These are phyloP conservation scores for Megalops atlanticus DNA, from an alignment of 2,113 vertebrate genomes.

Conservation along the genomic window DNA sequence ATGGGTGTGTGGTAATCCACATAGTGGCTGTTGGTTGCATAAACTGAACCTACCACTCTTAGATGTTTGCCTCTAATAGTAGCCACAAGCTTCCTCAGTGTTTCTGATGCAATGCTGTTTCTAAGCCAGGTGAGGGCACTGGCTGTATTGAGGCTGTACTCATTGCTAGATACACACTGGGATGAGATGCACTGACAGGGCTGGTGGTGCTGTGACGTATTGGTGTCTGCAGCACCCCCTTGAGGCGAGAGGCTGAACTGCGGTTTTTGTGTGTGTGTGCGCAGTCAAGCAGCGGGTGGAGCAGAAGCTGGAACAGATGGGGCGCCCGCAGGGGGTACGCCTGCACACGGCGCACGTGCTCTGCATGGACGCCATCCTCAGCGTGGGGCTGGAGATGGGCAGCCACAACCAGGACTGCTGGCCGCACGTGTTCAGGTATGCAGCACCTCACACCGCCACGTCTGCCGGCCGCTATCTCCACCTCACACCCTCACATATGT, in stretches of 20 bases:
- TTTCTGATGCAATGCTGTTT: no score
- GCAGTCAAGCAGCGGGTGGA: slow-evolving; percentile 85
- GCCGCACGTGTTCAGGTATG: slow-evolving; percentile 86
- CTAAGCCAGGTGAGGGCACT: no score
- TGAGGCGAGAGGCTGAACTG: not conserved
- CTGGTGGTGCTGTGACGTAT: not conserved
- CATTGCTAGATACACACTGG: not conserved
- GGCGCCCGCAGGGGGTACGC: slow-evolving; percentile 78
- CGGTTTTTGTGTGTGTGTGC: slow-evolving; percentile 1
- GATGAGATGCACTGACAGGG: no score
- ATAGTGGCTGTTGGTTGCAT: no score
- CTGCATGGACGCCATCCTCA: slow-evolving; percentile 91
- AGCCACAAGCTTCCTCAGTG: no score
- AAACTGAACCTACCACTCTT: no score
- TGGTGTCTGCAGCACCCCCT: not conserved
- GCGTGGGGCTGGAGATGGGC: slow-evolving; percentile 87
- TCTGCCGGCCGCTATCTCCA: not conserved
- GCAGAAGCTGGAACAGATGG: slow-evolving; percentile 87
- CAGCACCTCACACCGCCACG: not conserved
- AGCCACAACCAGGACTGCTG: slow-evolving; percentile 90
- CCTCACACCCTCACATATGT: no score
- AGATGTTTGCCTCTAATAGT: no score
- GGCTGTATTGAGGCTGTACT: not conserved
- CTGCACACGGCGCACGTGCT: slow-evolving; percentile 85
- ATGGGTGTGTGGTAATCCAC: no score